Evolutionary conservation across 1,140 invertebrate genomes (phyloP).

Genomic region (Dreissena rostriformis): DNA sequence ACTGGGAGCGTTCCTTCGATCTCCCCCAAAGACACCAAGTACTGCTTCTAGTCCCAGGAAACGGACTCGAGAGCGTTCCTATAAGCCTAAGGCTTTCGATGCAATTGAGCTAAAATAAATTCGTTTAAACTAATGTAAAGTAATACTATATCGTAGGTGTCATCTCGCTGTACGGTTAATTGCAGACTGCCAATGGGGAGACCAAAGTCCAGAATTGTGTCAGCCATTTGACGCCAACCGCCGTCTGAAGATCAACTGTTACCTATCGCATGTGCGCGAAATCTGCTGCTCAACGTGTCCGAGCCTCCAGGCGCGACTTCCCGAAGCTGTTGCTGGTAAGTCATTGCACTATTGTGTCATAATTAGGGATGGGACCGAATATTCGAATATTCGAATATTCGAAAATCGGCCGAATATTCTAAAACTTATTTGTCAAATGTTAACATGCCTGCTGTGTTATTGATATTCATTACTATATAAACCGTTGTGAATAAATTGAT

Average conservation of each 20-base stretch:
- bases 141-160: no score
- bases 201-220: conserved; percentile 72
- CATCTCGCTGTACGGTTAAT: no score
- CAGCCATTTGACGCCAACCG: conserved; percentile 59
- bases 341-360: not conserved
- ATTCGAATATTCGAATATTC: no score
- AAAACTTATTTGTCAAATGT: not conserved
- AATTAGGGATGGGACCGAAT: no score
- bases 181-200: conserved; percentile 75
- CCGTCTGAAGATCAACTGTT: conserved; percentile 69
- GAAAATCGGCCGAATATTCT: no score
- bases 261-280: conserved; percentile 60
- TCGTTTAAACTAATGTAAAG: no score
- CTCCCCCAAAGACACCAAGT: no score
- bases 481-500: not conserved
- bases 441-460: not conserved
- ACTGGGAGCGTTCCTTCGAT: no score
- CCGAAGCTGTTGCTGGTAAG: conserved; percentile 59
- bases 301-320: conserved; percentile 60
- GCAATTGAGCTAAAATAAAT: no score
- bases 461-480: not conserved
- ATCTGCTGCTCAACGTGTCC: conserved; percentile 71
- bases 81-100: no score
- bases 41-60: no score
- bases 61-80: no score